These are phyloP conservation scores for Fopius arisanus DNA, from an alignment of 1,140 invertebrate species.

Conservation along the genomic window DNA sequence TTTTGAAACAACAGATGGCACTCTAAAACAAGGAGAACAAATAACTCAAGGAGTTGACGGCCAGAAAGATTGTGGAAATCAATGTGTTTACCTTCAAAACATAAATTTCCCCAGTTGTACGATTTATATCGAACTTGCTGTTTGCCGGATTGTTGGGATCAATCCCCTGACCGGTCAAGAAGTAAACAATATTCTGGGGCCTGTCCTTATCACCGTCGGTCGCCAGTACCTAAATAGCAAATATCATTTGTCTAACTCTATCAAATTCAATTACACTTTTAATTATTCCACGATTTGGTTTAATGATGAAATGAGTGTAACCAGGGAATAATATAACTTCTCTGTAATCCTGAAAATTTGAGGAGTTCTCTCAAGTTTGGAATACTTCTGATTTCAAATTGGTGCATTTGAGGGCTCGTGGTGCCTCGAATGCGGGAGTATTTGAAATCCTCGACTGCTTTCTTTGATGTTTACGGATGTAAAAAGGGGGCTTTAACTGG, in stretches of 20 bases:
- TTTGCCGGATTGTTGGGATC: slow-evolving; percentile 93
- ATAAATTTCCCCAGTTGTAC: slow-evolving; percentile 92
- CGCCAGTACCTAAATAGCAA: slow-evolving; percentile 81
- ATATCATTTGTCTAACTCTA: not conserved
- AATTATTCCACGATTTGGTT: not conserved
- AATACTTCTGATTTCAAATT: not conserved
- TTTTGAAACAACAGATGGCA: slow-evolving; percentile 6
- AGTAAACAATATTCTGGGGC: slow-evolving; percentile 95
- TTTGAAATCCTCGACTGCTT: not conserved
- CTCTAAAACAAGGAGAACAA: not conserved
- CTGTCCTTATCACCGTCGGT: slow-evolving; percentile 95
- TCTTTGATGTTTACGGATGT: not conserved
- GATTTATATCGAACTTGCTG: slow-evolving; percentile 96
- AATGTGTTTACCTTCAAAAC: slow-evolving; percentile 80
- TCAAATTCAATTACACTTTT: too few relatives aligned
- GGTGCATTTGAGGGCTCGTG: not conserved
- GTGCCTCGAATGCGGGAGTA: not conserved
- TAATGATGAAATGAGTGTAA: not conserved
- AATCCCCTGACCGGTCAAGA: slow-evolving; percentile 94
- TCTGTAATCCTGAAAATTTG: not conserved
- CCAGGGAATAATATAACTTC: not conserved
- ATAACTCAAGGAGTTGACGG: not conserved
- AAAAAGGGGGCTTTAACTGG: not conserved
- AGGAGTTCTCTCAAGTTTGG: not conserved
- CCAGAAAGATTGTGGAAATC: not conserved